Base-by-base conservation (phyloP, 1,140 invertebrate genomes). In the Panulirus ornatus region DNA sequence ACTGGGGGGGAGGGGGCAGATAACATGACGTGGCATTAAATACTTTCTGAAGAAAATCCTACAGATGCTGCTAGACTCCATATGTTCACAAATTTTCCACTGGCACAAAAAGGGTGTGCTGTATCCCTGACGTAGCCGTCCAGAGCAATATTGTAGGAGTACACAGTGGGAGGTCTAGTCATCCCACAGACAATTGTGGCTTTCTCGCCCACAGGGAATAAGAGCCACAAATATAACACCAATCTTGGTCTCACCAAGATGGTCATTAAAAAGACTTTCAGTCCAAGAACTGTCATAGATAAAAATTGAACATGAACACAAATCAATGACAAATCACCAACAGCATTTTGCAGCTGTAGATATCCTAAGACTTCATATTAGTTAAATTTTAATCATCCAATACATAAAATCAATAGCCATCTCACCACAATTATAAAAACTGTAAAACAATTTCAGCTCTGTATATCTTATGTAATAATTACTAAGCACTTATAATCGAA, bases 321-420 rank as follows among this genome's bases (percentile, higher is more conserved):
- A 84, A 78, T 84, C 58, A 44, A 36, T 42, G 58, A 84, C n/a
- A 84, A 84, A 84, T 83, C 78, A 81, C 11, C 47, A 83, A 83
- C 76, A 79, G 73, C 73, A 42, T 42, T 11, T 79, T 34, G 27
- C 42, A 79, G 34, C 9, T 16, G n/a, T 47, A 44, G 22, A 30
- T 79, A 79, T 9, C n/a, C 42, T 79, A 79, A 27, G 6, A 76
- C 36, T 76, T 79, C 16, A 44, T 79, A 42, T 79, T 47, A 36
- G 36, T 79, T n/a, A 38, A 27, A 30, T 42, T 42, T 73, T 79
- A n/a, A 51, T 51, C n/a, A 51, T 27, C 58, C 11, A 30, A 11
- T 66, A 66, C n/a, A 66, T 66, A 66, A 22, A 66, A 66, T 30
- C 58, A 66, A 66, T 30, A 11, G 58, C n/a, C 16, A 66, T 66